phyloP scores from a whole-genome alignment of 2,888 invertebrate species.

The Parnassius glacialis region DNA sequence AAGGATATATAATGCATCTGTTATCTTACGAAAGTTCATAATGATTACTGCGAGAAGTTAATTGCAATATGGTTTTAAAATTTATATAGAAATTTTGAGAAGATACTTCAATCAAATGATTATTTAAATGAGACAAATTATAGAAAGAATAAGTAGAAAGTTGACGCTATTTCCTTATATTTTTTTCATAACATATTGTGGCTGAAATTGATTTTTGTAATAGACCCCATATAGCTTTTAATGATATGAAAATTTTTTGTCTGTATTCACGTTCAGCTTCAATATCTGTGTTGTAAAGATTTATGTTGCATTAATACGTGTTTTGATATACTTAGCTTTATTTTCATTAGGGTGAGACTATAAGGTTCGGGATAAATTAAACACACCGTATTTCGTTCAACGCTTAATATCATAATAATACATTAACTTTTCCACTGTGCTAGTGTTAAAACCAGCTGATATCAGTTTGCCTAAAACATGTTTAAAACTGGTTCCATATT shows the following conservation, averaged over 20 bases:
- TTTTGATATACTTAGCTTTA: slow-evolving; percentile 56
- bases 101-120: slow-evolving; percentile 40
- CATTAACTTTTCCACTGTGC: no score
- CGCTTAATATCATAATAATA: neutral
- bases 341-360: slow-evolving; percentile 46
- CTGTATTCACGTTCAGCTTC: slow-evolving; percentile 35
- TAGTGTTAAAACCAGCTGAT: no score
- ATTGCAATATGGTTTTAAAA: slow-evolving; percentile 33
- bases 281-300: slow-evolving; percentile 43
- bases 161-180: slow-evolving; percentile 46
- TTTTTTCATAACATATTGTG: slow-evolving; percentile 36
- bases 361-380: slow-evolving; percentile 40
- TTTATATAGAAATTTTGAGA: slow-evolving; percentile 38
- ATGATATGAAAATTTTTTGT: slow-evolving; percentile 28
- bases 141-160: slow-evolving; percentile 39
- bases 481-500: no score
- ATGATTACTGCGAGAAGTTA: slow-evolving; percentile 17
- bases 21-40: slow-evolving; percentile 33
- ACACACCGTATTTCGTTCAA: slow-evolving; percentile 31
- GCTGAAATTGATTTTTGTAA: slow-evolving; percentile 26
- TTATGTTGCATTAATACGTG: slow-evolving; percentile 50
- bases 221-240: slow-evolving; percentile 26
- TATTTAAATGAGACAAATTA: slow-evolving; percentile 44
- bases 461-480: no score
- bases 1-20: slow-evolving; percentile 32